Evolutionary conservation across 2,113 vertebrate genomes (phyloP).

Genomic region (Anoura caudifer): DNA sequence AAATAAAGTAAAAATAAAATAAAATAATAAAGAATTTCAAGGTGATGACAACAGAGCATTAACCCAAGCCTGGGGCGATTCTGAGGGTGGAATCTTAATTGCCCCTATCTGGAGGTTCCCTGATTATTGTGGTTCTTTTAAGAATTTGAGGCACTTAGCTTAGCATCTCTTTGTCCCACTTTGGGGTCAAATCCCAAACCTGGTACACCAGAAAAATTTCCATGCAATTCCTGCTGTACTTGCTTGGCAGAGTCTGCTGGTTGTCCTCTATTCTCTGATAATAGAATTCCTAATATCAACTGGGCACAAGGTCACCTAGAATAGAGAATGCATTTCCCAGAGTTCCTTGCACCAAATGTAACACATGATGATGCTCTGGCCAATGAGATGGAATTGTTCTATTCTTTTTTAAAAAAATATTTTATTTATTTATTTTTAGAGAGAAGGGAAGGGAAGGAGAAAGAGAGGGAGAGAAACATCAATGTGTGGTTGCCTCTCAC

Average conservation of each 20-base stretch:
- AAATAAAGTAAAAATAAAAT: no score
- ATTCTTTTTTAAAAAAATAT: not conserved
- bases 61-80: not conserved
- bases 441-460: no score
- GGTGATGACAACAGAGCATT: not conserved
- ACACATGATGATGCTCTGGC: not conserved
- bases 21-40: not conserved
- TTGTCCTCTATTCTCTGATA: not conserved
- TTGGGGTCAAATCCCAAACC: not conserved
- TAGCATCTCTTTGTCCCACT: not conserved
- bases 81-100: not conserved
- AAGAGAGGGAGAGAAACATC: no score
- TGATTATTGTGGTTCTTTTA: not conserved
- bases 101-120: not conserved
- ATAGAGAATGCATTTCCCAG: not conserved
- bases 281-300: not conserved
- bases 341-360: not conserved
- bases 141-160: not conserved
- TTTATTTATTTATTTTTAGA: no score
- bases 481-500: no score
- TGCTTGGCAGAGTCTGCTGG: not conserved
- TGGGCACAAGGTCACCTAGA: not conserved
- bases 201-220: not conserved
- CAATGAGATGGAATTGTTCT: not conserved
- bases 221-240: not conserved